Evolutionary conservation across 1,140 invertebrate genomes (phyloP), one percentile per base, ranked within the genome.

Genomic region (Drosophila athabasca): DNA sequence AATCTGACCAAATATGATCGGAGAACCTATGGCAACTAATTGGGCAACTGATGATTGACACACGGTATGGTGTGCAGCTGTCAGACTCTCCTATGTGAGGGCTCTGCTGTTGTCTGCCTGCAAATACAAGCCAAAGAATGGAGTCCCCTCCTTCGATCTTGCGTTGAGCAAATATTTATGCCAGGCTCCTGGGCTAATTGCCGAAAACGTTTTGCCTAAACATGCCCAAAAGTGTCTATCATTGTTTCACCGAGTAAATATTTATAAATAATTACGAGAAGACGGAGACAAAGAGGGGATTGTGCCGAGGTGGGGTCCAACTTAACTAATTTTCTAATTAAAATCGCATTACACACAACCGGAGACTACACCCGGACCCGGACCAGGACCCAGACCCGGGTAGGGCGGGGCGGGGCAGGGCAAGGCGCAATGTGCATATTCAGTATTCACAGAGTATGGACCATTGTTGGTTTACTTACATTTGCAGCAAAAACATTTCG

Each of bases 1-100:
- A 68, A 69, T 50, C 64, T 49, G 43, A 68, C 66, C 64, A 43
- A 69, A 50, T 69, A 68, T 50, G 66, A 68, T 68, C 50, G 35
- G 68, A 68, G 44, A 57, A 26, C 66, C 44, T 45, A 69, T 49
- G 26, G 45, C 45, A 35, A 69, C 67, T 69, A 58, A 68, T 69
- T 68, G 35, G 35, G 11, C 11, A 39, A 39, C 35, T 13, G 1
- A 13, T 39, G 35, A 39, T 39, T 13, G 35, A 39, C 35, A 39
- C 11, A 39, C 13, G 35, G 13, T 13, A 39, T 39, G 11, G 9
- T 13, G 0, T 19, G 17, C 17, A 19, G 17, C 17, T 0, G 17
- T 1, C 17, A 19, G 17, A n/a, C n/a, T n/a, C 17, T 19, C 17
- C 17, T 19, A 19, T 19, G 17, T 19, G 17, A 19, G 17, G 17